Evolutionary conservation across 2,888 invertebrate species (phyloP), one percentile per base, ranked within the genome.

Genomic region (Orchesellides sinensis): DNA sequence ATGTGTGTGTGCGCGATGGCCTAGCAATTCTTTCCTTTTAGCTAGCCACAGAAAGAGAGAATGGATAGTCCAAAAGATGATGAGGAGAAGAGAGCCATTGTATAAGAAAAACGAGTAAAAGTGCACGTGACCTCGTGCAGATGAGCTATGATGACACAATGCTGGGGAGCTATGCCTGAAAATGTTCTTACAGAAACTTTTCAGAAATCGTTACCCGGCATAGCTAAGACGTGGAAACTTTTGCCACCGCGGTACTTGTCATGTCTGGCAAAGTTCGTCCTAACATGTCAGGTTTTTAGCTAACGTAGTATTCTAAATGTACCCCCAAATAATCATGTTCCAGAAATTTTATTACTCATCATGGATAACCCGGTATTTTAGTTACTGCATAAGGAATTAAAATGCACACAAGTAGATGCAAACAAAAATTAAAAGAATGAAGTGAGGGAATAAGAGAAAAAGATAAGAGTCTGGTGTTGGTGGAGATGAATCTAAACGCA

Each of bases 91-190:
- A 10, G 32, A 32, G 32, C 32, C 32, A 32, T 5, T 59, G 59
- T 59, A 14, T 14, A 29, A 59, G 45, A 63, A 54, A 74, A 63
- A 47, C 61, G 63, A 78, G 78, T 69, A 78, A 78, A 78, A 79
- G 70, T 70, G 78, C 78, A 79, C 78, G 78, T 79, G 78, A 79
- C 78, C 78, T 45, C 69, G 78, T 79, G 63, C 78, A 79, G 70
- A 79, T 79, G 61, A 69, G 69, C 23, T 10, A 66, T 2, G 66
- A 66, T 45, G 65, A 65, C 65, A 65, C 40, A 35, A 35, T 65
- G 65, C 40, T 40, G 45, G 21, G n/a, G 65, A 65, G 40, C 19
- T 17, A 21, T n/a, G 59, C n/a, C n/a, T n/a, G n/a, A n/a, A n/a
- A n/a, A n/a, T 27, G n/a, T 59, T 59, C 27, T 29, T 27, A 2